Base-by-base conservation (phyloP, 2,113 vertebrate species). In the Nestor notabilis region DNA sequence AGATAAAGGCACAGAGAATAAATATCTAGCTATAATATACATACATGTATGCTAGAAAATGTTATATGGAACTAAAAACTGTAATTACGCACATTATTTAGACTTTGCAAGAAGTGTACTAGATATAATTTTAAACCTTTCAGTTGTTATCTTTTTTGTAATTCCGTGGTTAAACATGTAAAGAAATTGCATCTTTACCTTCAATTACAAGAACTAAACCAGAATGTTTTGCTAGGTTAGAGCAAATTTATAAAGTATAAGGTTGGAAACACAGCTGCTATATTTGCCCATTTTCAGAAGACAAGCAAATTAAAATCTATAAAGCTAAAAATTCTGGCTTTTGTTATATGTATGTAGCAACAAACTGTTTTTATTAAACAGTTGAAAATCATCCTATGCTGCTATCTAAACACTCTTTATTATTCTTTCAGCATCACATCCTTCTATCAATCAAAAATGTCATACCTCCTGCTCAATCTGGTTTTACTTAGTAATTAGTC, bases 321-420 rank as follows among this genome's bases (percentile, higher is more conserved):
- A 95, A 89, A 93, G 63, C 14, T 78, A 72, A 50, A 76, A 53
- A 91, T 96, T 95, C 60, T 94, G 17, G 92, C 96, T 83, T 79
- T 93, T 92, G 74, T 63, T 93, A 84, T 70, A 91, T 52, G 27
- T 88, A 41, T 77, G 76, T 70, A 96, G 79, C 79, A 96, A 69
- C 1, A 89, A 98, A 88, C 9, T 15, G 46, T 52, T 97, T 97
- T 88, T 95, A 94, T 94, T 95, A 97, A 97, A 97, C 75, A 96
- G 71, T 93, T 96, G 71, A 83, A 79, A 97, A 94, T 33, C 52
- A 82, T 95, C 85, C 96, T 95, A 21, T 94, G 65, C 72, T 92
- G 61, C 83, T 96, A 46, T 95, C 95, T 96, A 87, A 96, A 90
- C 78, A 89, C 44, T 93, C 39, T 82, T 97, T 95, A 84, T 90